Evolutionary conservation across 1,140 invertebrate genomes (phyloP), one percentile per base, ranked within the genome.

Genomic region (Neelides sp.): DNA sequence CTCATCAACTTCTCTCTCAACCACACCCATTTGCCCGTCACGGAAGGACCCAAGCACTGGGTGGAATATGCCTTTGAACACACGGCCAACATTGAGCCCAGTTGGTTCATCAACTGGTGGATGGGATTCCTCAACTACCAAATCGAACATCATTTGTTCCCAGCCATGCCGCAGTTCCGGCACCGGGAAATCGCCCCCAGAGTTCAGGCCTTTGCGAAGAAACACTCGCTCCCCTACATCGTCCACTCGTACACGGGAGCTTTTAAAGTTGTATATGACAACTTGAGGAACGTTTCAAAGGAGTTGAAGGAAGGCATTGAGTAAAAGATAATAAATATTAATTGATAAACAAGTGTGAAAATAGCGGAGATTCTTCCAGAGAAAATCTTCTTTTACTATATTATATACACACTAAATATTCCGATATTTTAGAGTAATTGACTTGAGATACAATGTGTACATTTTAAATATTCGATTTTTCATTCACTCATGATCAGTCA

Each of bases 61-160:
- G 40, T 57, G n/a, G 55, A 57, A 41, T 57, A 53, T 36, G 28
- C 34, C 12, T 42, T 57, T 12, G 15, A 42, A 4, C 55, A 57
- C 41, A 57, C 55, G 13, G 36, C 30, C 19, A 42, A 55, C 23
- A 30, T 55, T 2, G 15, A 50, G 12, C 28, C 45, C 40, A 42
- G 28, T 3, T 23, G 19, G 20, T 48, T 24, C 24, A 30, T 41
- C 19, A 40, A 53, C 34, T 58, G 50, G 50, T 58, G 57, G 57
- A 58, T 50, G 42, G 49, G 50, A 15, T 45, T 55, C 24, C 45
- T 58, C 3, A 58, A 58, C 28, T 54, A 30, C 24, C 48, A 54
- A 28, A 49, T 54, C 44, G 52, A 50, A 22, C 52, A 54, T 36
- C 52, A 49, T 13, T 32, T 32, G n/a, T 32, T 32, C n/a, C 28